Evolutionary conservation across 1,140 invertebrate species (phyloP), one percentile per base, ranked within the genome.

Genomic region (Megalonaias nervosa): DNA sequence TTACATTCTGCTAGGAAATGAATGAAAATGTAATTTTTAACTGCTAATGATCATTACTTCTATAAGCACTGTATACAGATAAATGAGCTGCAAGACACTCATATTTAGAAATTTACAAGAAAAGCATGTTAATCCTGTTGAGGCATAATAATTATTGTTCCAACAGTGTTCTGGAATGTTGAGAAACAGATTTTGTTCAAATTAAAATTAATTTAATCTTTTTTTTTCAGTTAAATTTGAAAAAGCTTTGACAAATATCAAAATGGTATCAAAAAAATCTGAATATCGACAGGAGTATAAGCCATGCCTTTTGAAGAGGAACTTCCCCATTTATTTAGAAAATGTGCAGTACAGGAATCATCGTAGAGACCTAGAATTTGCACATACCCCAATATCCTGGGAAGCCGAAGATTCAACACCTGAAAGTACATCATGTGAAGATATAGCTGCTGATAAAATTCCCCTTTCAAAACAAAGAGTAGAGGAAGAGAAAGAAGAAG

Each of bases 201-300:
- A 48, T 48, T 48, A 48, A 48, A 48, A 48, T 48, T 48, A 6
- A 48, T 11, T 48, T 48, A 48, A 31, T 11, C 6, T 48, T 48
- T 48, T 6, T 48, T 6, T 48, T 48, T 48, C 38, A 48, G 38
- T 48, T 48, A 48, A 48, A 48, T 48, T 48, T 48, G 38, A 48
- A 11, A 48, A 11, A 62, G 60, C 6, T 62, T 62, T 19, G 23
- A n/a, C 23, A n/a, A 19, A 62, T 9, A 23, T 23, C 65, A 78
- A 56, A 31, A 78, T 78, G 76, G 76, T 78, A 0, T 73, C 67
- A 65, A 78, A 78, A 67, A 59, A 66, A 19, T 78, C 76, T 26
- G 76, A 78, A 60, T 78, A 78, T 68, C 64, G 76, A 61, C 69
- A 71, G 11, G 61, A 78, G 58, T 78, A 67, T 55, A 78, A 78